A percentile compares a stretch with the other conserved stretches of the same genome.
Conservation (phyloP, 2,888 invertebrate genomes). For the Timema cristinae region DNA sequence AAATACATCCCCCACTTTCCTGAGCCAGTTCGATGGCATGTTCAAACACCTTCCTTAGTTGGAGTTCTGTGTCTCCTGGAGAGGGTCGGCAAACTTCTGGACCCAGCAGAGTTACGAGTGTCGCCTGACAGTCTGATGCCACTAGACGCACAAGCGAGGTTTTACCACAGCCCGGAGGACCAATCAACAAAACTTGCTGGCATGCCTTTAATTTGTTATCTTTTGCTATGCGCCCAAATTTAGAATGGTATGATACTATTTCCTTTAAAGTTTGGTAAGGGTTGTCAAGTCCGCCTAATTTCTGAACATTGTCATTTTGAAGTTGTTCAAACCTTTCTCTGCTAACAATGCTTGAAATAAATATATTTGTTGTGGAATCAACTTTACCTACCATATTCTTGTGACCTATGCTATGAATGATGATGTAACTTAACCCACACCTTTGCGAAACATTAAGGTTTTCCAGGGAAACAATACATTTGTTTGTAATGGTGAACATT, state of each 20-base stretch:
- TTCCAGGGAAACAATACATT: constrained; percentile 34
- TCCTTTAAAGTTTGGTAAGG: constrained; percentile 34
- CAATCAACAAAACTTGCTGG: constrained; percentile 46
- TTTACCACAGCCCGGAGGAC: constrained; percentile 58
- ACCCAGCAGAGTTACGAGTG: constrained; percentile 47
- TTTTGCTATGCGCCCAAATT: background rate
- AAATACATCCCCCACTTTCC: constrained; percentile 38
- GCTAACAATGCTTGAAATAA: constrained; percentile 32
- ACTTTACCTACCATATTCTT: constrained; percentile 33
- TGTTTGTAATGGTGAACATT: constrained; percentile 34
- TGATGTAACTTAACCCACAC: constrained; percentile 34
- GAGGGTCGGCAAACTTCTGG: constrained; percentile 47
- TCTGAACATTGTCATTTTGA: background rate
- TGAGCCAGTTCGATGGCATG: constrained; percentile 43
- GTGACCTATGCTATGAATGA: constrained; percentile 31
- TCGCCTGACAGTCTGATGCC: constrained; percentile 46
- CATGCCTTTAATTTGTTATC: constrained; percentile 14
- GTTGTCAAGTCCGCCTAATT: constrained; percentile 32
- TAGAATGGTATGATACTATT: constrained; percentile 24
- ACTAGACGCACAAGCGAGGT: constrained; percentile 51
- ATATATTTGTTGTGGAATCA: constrained; percentile 33
- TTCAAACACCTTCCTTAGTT: constrained; percentile 47
- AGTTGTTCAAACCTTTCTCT: constrained; percentile 36
- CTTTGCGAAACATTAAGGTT: constrained; percentile 30
- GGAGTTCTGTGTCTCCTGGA: constrained; percentile 52